Percentiles rank a stretch among this genome's conserved stretches.
Conservation (phyloP, 2,888 invertebrate genomes). For the Volucella zonaria region DNA sequence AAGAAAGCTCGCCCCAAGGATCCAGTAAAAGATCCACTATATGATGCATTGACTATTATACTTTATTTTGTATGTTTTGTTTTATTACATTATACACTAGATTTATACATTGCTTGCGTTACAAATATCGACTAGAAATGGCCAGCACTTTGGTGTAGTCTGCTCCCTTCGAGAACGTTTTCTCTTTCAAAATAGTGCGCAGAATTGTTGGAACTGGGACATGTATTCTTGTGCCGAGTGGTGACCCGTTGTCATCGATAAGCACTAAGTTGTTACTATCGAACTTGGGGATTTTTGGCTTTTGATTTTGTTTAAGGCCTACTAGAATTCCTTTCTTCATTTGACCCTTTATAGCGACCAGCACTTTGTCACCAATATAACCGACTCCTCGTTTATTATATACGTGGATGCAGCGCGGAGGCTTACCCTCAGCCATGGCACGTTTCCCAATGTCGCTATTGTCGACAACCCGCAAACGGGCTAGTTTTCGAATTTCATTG, state of each 20-base stretch:
- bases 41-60: conserved; percentile 41
- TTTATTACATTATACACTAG: not conserved
- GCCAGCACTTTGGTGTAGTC: conserved; percentile 96
- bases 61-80: conserved; percentile 26
- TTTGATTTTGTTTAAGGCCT: conserved; percentile 93
- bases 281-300: conserved; percentile 92
- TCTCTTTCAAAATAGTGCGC: conserved; percentile 91
- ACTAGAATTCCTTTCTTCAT: conserved; percentile 96
- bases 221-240: conserved; percentile 96
- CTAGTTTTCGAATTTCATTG: conserved; percentile 88
- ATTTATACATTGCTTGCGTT: not conserved
- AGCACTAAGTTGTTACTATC: conserved; percentile 98
- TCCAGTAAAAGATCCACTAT: conserved; percentile 76
- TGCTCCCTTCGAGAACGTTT: conserved; percentile 90
- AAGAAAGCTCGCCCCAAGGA: conserved; percentile 75
- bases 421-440: conserved; percentile 96
- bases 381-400: conserved; percentile 91
- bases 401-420: conserved; percentile 96
- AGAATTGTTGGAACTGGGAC: conserved; percentile 96
- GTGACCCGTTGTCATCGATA: conserved; percentile 96
- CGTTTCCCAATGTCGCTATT: conserved; percentile 97
- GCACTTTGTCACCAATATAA: conserved; percentile 90
- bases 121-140: conserved; percentile 88
- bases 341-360: conserved; percentile 96
- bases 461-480: conserved; percentile 95